Conservation (phyloP, 2,797 vertebrate species). For the Philypnodon macrostomus region DNA sequence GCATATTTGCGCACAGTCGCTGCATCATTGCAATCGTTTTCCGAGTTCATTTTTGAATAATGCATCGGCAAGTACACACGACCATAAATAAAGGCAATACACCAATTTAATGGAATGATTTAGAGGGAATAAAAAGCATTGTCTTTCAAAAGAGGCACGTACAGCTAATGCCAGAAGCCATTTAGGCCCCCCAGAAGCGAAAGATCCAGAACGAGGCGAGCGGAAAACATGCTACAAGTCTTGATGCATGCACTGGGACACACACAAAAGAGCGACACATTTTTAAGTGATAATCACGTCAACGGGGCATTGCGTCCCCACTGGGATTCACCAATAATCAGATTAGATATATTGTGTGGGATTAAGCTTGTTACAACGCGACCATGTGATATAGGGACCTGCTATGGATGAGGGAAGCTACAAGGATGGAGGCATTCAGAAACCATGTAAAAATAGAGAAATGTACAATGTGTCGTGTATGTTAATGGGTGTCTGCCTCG, state of each 20-base stretch:
- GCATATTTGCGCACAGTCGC: slow-evolving; percentile 57
- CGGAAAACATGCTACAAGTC: slow-evolving; percentile 9
- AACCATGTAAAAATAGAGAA: slow-evolving; percentile 17
- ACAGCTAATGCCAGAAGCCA: slow-evolving; percentile 11
- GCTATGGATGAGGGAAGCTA: slow-evolving; percentile 16
- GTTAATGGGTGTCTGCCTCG: slow-evolving; percentile 15
- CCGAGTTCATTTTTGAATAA: slow-evolving; percentile 13
- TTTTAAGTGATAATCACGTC: background rate
- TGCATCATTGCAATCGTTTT: slow-evolving; percentile 27
- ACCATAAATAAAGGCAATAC: background rate
- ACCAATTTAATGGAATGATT: background rate
- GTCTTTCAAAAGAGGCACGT: background rate
- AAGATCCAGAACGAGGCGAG: slow-evolving; percentile 59
- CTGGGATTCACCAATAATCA: slow-evolving; percentile 29
- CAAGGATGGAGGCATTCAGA: slow-evolving; percentile 35
- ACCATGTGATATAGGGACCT: slow-evolving; percentile 22
- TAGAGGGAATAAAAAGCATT: background rate
- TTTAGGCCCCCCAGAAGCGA: slow-evolving; percentile 41
- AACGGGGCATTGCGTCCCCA: slow-evolving; percentile 10
- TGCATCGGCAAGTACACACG: background rate
- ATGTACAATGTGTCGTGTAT: slow-evolving; percentile 2
- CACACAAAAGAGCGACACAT: slow-evolving; percentile 28
- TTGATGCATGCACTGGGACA: slow-evolving; percentile 13
- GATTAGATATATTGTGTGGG: slow-evolving; percentile 51
- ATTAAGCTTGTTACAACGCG: slow-evolving; percentile 41